phyloP scores from a whole-genome alignment of 1,140 invertebrate species.

The Lerema accius region DNA sequence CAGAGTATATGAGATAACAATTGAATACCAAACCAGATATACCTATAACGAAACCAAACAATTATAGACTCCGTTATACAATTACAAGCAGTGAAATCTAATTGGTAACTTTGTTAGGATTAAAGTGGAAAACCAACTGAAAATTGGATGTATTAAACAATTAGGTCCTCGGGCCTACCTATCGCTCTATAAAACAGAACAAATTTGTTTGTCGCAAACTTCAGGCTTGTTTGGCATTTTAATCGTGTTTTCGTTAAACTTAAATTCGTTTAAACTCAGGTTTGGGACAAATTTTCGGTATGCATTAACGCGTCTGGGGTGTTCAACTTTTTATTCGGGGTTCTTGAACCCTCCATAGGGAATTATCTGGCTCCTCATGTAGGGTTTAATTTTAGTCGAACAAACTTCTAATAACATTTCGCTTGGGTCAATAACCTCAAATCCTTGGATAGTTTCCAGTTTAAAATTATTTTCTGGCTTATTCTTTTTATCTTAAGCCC shows the following conservation, averaged over 20 bases:
- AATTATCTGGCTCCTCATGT: slow-evolving; percentile 2
- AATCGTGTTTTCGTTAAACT: slow-evolving; percentile 32
- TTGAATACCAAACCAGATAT: too few species aligned
- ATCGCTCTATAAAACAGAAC: slow-evolving; percentile 14
- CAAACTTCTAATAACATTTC: neutral
- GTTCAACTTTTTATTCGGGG: slow-evolving; percentile 16
- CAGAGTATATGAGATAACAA: too few species aligned
- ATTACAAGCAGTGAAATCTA: slow-evolving; percentile 18
- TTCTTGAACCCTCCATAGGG: slow-evolving; percentile 19
- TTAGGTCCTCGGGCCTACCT: slow-evolving; percentile 7
- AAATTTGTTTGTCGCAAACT: slow-evolving; percentile 34
- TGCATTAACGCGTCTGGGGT: slow-evolving; percentile 30
- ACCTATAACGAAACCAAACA: too few species aligned
- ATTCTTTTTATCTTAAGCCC: too few species aligned
- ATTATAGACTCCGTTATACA: slow-evolving; percentile 20
- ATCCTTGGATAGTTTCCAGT: too few species aligned
- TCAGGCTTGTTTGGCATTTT: slow-evolving; percentile 29
- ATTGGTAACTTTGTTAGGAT: slow-evolving; percentile 12
- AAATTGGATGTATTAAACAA: slow-evolving; percentile 32
- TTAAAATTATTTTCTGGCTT: too few species aligned
- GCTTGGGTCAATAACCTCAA: neutral
- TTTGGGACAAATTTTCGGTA: slow-evolving; percentile 23
- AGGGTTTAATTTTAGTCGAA: slow-evolving; percentile 1
- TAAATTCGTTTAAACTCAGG: slow-evolving; percentile 27
- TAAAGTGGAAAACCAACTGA: slow-evolving; percentile 17